phyloP scores from a whole-genome alignment of 2,888 invertebrate species.

The Miltochrista miniata region DNA sequence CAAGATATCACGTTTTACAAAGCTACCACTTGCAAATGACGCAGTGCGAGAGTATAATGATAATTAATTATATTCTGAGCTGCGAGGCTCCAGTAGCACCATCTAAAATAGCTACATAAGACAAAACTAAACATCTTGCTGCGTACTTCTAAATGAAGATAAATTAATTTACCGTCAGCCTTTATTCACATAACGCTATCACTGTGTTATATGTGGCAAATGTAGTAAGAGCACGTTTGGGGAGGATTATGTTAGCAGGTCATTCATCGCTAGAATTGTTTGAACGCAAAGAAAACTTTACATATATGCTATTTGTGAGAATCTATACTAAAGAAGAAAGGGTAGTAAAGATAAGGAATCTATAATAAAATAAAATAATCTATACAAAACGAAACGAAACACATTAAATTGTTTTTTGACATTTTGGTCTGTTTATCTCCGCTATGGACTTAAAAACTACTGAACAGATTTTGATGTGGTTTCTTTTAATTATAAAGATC shows the following conservation, averaged over 20 bases:
- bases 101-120: conserved; percentile 38
- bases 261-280: neutral
- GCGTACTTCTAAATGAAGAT: conserved; percentile 37
- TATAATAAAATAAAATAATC: no score
- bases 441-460: no score
- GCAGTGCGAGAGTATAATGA: conserved; percentile 12
- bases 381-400: no score
- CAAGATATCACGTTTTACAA: neutral
- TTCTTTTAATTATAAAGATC: no score
- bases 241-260: neutral
- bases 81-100: conserved; percentile 11
- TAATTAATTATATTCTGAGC: conserved; percentile 31
- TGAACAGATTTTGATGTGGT: no score
- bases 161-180: conserved; percentile 43
- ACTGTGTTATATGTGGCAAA: conserved; percentile 9
- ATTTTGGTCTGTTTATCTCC: no score
- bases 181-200: conserved; percentile 41
- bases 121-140: conserved; percentile 41
- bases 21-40: conserved; percentile 2
- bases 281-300: no score
- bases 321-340: no score
- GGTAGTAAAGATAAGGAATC: no score
- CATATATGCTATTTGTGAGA: no score
- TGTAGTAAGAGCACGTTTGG: neutral
- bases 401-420: no score